phyloP scores from a whole-genome alignment of 1,140 invertebrate species.

The Ptiloglossa arizonensis region DNA sequence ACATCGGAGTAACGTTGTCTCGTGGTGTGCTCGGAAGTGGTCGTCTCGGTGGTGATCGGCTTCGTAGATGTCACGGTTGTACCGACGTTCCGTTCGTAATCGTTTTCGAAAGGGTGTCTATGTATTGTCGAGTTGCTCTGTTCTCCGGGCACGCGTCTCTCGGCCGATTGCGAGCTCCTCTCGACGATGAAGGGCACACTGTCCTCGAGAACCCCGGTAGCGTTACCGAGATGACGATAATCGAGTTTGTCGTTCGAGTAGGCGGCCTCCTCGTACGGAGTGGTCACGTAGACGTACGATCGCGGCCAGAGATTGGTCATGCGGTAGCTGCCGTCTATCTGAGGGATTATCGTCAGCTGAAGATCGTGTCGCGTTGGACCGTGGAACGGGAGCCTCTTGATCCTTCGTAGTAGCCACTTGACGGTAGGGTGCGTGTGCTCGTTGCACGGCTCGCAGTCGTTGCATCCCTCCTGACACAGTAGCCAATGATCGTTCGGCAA shows the following conservation, averaged over 20 bases:
- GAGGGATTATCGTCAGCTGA: constrained; percentile 65
- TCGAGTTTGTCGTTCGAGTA: neutral
- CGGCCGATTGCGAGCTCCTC: neutral
- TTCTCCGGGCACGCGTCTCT: neutral
- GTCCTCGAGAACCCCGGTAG: constrained; percentile 1
- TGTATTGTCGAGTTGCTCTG: neutral
- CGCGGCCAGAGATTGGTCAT: constrained; percentile 42
- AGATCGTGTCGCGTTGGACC: constrained; percentile 55
- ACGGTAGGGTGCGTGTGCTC: constrained; percentile 45
- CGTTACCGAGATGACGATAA: neutral
- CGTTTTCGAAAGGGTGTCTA: neutral
- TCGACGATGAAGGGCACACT: neutral
- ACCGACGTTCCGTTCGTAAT: no score
- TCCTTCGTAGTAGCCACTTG: constrained; percentile 61
- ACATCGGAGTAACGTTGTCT: neutral
- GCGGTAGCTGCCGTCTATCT: constrained; percentile 34
- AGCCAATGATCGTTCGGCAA: constrained; percentile 68
- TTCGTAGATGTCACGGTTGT: neutral
- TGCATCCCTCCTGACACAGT: constrained; percentile 72
- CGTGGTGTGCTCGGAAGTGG: neutral
- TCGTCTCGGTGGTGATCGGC: neutral
- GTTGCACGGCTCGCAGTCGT: constrained; percentile 63
- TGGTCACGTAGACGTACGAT: constrained; percentile 56
- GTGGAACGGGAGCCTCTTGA: constrained; percentile 43
- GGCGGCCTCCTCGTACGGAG: constrained; percentile 11